A percentile compares a stretch with the other conserved stretches of the same genome.
Conservation (phyloP, 2,113 vertebrate species). For the Hyperopisus bebe region DNA sequence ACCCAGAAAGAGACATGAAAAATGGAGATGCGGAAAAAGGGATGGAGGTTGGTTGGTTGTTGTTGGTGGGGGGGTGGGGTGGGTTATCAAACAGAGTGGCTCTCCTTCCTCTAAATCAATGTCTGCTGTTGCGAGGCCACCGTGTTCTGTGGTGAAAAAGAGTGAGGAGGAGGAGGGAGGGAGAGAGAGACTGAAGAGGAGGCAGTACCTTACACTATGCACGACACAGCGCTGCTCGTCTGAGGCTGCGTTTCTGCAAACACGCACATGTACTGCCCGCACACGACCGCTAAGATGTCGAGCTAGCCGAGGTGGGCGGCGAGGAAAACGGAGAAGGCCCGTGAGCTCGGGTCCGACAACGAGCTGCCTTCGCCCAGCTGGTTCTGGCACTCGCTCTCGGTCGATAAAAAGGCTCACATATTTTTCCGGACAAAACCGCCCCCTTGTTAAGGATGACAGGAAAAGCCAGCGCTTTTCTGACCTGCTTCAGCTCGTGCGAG, state of each 20-base stretch:
- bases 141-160: not conserved
- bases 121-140: constrained; percentile 16
- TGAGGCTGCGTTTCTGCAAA: not conserved
- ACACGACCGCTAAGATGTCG: not conserved
- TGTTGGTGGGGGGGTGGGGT: not conserved
- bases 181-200: not conserved
- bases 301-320: too few relatives aligned
- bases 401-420: not conserved
- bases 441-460: not conserved
- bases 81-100: constrained; percentile 40
- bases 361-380: not conserved
- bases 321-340: not conserved
- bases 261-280: not conserved
- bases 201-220: not conserved
- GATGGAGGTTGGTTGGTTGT: constrained; percentile 1
- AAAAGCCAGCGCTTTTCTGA: not conserved
- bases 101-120: constrained; percentile 38
- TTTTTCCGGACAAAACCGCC: not conserved
- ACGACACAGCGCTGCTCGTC: not conserved
- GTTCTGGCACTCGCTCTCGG: not conserved
- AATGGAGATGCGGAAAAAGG: constrained; percentile 27
- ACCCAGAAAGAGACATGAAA: constrained; percentile 46
- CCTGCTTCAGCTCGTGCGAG: not conserved
- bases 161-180: not conserved
- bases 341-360: not conserved